Base-by-base conservation (phyloP, 2,113 vertebrate genomes). In the Paraplagusia blochii region DNA sequence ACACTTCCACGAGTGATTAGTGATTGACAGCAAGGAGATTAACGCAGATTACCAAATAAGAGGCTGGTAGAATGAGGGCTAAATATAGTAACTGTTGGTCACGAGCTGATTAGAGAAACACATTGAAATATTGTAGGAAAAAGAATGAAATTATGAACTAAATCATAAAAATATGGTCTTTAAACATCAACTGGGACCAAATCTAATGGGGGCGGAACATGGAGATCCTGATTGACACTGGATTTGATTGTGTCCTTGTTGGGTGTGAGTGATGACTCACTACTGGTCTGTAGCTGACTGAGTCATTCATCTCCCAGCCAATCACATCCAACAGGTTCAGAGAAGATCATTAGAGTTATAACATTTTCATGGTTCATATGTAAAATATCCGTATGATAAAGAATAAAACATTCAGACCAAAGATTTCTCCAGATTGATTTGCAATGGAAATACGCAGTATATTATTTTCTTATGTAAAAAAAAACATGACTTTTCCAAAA, bases 1-100 rank as follows among this genome's bases (percentile, higher is more conserved):
- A 29, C 38, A 10, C 5, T 19, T 7, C 11, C 11, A 52, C 34
- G 60, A 59, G 45, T 60, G 53, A 67, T 22, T 44, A 58, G 51
- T 76, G 72, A 75, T 43, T 77, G 63, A 78, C 77, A 80, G 80
- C 76, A 78, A 83, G 78, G 79, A 76, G 43, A 53, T 42, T 29
- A 3, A 60, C 50, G 50, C 43, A 1, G 56, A 62, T 46, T 58
- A 18, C 19, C 38, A 55, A 69, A 73, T 67, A 29, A 64, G 56
- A 33, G 69, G 55, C n/a, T 34, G 8, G 46, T 53, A 66, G 29
- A 57, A 66, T 18, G 56, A 19, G 42, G 66, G 61, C 56, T 39
- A 68, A 69, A 82, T 63, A 77, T 60, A 75, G 79, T 50, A 29
- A 29, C 22, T 4, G 22, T 29, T 29, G 6, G 22, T 29, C 22